Evolutionary conservation across 1,140 invertebrate species (phyloP), one percentile per base, ranked within the genome.

Genomic region (Homarus americanus): DNA sequence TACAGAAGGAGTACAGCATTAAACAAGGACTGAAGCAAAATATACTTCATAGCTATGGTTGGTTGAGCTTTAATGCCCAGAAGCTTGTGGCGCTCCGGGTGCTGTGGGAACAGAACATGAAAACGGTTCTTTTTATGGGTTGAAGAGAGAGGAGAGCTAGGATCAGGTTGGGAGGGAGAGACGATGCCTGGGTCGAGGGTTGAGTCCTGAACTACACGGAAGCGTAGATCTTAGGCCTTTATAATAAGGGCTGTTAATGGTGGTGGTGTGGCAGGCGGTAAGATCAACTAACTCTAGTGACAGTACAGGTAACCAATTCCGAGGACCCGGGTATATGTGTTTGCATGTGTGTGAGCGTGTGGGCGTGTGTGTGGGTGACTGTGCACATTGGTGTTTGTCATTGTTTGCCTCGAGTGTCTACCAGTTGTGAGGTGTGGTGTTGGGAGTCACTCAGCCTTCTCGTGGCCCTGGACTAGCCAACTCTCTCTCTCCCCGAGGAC

Each of bases 131-230:
- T 10, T 49, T 49, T 9, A 49, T 49, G 44, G 44, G 0, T 49
- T 40, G 38, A 44, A 32, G 15, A 5, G 66, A 24, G 82, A 73
- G 69, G n/a, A 44, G 24, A 28, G 83, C 28, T 76, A 24, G 83
- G 83, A 49, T 40, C 28, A 41, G 72, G 83, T 72, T 32, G 83
- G 76, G 69, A 73, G 83, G 69, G 83, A 86, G 83, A 86, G 66
- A 76, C 32, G 82, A 86, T 75, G 41, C 41, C 41, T 86, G 83
- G 83, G 83, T 69, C 83, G 83, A 86, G 83, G 83, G 72, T 69
- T 86, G 41, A 75, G 83, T 86, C 44, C 38, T 86, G 41, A 86
- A 41, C 69, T 86, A 49, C 2, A 86, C 32, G 49, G 41, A 86
- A 58, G n/a, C 41, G 66, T 49, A 86, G 72, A 75, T 75, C 69